Evolutionary conservation across 2,113 vertebrate genomes (phyloP).

Genomic region (Pogonocichla stellata): DNA sequence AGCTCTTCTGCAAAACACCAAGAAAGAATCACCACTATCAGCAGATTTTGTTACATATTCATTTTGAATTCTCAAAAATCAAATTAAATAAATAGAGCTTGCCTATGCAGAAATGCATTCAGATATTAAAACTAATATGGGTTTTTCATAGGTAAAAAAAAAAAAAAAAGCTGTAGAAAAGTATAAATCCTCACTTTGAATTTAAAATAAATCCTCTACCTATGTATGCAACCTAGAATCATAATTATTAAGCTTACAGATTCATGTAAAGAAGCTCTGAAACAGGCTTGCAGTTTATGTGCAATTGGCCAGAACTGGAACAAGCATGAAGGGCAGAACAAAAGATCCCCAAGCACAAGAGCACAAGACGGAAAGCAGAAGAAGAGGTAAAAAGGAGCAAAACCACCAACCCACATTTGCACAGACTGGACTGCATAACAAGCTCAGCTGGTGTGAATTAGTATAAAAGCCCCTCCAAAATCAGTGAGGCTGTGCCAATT

Average conservation of each 20-base stretch:
- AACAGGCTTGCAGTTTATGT: not conserved
- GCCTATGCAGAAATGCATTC: not conserved
- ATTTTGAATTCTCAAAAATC: not conserved
- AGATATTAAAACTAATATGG: not conserved
- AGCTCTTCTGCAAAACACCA: not conserved
- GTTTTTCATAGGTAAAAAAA: not conserved
- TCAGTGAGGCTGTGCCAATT: conserved; percentile 22
- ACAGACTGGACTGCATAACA: not conserved
- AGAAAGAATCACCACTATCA: not conserved
- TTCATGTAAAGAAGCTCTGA: not conserved
- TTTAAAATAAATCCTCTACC: not conserved
- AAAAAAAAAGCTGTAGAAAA: not conserved
- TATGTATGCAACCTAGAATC: not conserved
- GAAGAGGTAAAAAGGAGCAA: conserved; percentile 3
- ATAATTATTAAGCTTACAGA: not conserved
- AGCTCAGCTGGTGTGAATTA: conserved; percentile 54
- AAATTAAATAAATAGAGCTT: not conserved
- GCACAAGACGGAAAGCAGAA: conserved; percentile 48
- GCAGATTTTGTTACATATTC: not conserved
- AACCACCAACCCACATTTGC: not conserved
- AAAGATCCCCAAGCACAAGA: not conserved
- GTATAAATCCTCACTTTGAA: not conserved
- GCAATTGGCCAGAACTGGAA: not conserved
- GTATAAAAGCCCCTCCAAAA: conserved; percentile 28
- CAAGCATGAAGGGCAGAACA: not conserved